phyloP scores from a whole-genome alignment of 2,888 invertebrate genomes.

The Theretra japonica region DNA sequence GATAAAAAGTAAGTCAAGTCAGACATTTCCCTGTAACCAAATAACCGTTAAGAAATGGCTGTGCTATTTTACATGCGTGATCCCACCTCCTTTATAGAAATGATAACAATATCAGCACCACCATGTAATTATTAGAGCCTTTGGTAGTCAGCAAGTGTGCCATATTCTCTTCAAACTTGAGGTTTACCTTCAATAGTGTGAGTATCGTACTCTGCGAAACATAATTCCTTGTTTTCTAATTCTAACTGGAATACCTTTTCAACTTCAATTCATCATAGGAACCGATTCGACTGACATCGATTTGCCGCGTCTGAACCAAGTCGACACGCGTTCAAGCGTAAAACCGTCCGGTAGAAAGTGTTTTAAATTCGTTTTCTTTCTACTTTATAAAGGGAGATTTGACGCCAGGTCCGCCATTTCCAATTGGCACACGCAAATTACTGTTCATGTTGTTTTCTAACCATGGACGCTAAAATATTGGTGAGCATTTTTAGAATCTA shows the following conservation, averaged over 20 bases:
- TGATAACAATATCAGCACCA: no score
- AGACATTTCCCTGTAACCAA: no score
- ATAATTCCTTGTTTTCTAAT: not conserved
- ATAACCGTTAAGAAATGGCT: no score
- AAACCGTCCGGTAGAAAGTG: conserved; percentile 75
- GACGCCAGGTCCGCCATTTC: conserved; percentile 59
- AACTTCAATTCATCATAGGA: conserved; percentile 15
- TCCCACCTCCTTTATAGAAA: no score
- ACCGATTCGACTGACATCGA: conserved; percentile 28
- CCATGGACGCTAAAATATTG: conserved; percentile 66
- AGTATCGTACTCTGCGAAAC: no score
- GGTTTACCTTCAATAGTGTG: no score
- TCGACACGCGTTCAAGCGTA: conserved; percentile 56
- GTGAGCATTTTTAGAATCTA: conserved; percentile 56
- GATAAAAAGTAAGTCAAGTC: no score
- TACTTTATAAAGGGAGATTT: conserved; percentile 73
- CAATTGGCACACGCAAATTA: conserved; percentile 37
- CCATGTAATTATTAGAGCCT: no score
- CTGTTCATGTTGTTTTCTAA: conserved; percentile 34
- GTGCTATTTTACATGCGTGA: no score
- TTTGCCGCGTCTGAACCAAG: conserved; percentile 31
- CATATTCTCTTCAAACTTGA: no score
- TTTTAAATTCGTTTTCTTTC: conserved; percentile 75
- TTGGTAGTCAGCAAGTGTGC: no score
- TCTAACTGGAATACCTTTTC: not conserved